These are phyloP conservation scores for Heliocidaris erythrogramma DNA, from an alignment of 35 echinoderm and acorn worm species.

Conservation along the genomic window DNA sequence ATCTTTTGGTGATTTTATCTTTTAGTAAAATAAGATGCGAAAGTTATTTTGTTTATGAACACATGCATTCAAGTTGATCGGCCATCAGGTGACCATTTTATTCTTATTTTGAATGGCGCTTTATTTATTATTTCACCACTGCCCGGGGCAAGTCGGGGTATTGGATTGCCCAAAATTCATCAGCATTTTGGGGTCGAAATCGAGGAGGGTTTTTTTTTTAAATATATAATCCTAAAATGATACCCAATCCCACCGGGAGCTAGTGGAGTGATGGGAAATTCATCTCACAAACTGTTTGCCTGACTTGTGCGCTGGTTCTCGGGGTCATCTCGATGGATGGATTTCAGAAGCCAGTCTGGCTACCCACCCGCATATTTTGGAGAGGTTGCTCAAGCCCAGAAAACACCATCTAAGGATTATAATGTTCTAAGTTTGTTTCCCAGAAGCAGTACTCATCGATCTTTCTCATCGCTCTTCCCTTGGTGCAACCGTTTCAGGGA, in stretches of 20 bases:
- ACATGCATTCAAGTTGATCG: not conserved
- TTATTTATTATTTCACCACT: not conserved
- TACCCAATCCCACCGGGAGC: not conserved
- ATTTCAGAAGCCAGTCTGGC: not conserved
- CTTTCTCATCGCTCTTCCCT: not conserved
- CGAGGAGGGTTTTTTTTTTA: not conserved
- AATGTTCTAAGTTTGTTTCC: not conserved
- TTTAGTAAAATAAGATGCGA: too few relatives aligned
- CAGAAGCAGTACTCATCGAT: not conserved
- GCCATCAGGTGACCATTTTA: not conserved
- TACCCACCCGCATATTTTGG: not conserved
- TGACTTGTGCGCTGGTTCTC: not conserved
- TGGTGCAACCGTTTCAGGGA: not conserved
- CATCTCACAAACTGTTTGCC: constrained; percentile 16
- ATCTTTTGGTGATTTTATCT: too few relatives aligned
- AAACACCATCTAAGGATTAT: not conserved
- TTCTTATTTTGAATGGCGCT: constrained; percentile 6
- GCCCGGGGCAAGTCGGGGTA: not conserved
- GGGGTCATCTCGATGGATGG: not conserved
- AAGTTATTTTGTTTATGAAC: too few relatives aligned
- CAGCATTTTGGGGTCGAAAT: not conserved
- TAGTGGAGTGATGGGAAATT: constrained; percentile 8
- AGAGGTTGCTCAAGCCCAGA: not conserved
- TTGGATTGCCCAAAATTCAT: not conserved
- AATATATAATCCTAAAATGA: constrained; percentile 13